Base-by-base conservation (phyloP, 2,113 vertebrate species). In the Ellobius talpinus region DNA sequence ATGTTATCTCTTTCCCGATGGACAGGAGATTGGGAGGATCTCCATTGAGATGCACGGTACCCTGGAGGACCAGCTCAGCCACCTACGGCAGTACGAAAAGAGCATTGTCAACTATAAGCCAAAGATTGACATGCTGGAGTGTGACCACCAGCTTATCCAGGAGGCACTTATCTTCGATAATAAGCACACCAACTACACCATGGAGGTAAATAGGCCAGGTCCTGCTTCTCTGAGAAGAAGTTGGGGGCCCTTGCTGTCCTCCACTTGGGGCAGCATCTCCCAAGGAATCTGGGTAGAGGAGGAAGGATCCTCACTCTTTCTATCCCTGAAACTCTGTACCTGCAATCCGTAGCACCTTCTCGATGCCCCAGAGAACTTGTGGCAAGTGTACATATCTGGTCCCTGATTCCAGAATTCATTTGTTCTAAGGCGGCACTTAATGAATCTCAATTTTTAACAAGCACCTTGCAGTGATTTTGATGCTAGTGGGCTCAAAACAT, bases 121-220 rank as follows among this genome's bases (percentile, higher is more conserved):
- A 99, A 99, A 99, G 99, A 99, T 99, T 26, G 99, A 99, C 98
- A 99, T 99, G 99, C 98, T 99, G 98, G 99, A 99, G 98, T 99
- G 99, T 84, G 99, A 99, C 98, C 99, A 99, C 98, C 99, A 99
- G 97, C 99, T 99, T 95, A 99, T 99, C 96, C 99, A 99, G 98
- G 99, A 99, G 97, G 99, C 99, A 0, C 99, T 99, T 81, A 99
- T 99, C 98, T 99, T 99, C 1, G 99, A 99, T 98, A 99, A 99
- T 98, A 99, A 99, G 98, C 99, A 99, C 98, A 99, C 99, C 98
- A 99, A 99, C 98, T 99, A 99, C 98, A 99, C 99, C 96, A 99
- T 99, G 99, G 99, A 99, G 99, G 99, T 99, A 98, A 36, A 87
- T 8, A 17, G 50, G 76, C 3, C 39, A 0, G 2, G 65, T 42